A percentile compares a stretch with the other conserved stretches of the same genome.
Evolutionary conservation across 2,888 invertebrate species (phyloP).

Genomic region (Pterobdella sp.): DNA sequence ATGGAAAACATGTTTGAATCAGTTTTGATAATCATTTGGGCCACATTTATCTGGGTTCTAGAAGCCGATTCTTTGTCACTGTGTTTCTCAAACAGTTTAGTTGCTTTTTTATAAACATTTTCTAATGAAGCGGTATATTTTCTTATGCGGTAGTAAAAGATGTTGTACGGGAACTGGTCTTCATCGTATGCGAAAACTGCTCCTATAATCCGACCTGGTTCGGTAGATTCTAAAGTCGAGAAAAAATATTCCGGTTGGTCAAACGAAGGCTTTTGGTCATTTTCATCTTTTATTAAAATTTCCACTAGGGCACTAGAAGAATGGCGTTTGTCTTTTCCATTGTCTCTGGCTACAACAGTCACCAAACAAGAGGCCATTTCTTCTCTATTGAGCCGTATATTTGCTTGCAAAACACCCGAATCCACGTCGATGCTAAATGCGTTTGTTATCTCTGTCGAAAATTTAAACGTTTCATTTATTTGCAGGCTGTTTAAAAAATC

Average conservation of each 20-base stretch:
- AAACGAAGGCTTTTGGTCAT: conserved; percentile 29
- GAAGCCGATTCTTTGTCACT: not conserved
- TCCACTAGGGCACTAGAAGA: conserved; percentile 20
- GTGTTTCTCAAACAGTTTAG: not conserved
- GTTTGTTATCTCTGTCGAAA: not conserved
- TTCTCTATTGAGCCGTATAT: conserved; percentile 30
- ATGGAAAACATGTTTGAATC: conserved; percentile 14
- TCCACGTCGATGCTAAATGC: conserved; percentile 28
- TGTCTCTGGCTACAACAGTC: conserved; percentile 30
- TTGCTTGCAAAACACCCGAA: conserved; percentile 21
- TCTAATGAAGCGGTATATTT: not conserved
- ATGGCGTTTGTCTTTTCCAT: conserved; percentile 25
- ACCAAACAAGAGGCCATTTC: conserved; percentile 16
- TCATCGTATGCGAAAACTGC: conserved; percentile 24
- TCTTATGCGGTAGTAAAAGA: conserved; percentile 19
- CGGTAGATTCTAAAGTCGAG: conserved; percentile 4
- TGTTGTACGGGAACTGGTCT: conserved; percentile 19
- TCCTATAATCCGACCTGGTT: conserved; percentile 21
- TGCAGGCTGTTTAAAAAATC: not conserved
- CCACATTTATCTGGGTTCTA: not conserved
- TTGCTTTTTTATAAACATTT: not conserved
- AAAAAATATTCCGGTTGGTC: conserved; percentile 9
- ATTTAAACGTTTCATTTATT: too few relatives aligned
- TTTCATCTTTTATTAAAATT: conserved; percentile 25
- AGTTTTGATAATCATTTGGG: not conserved